Evolutionary conservation across 1,140 invertebrate species (phyloP), one percentile per base, ranked within the genome.

Genomic region (Hyposmocoma kahamanoa): DNA sequence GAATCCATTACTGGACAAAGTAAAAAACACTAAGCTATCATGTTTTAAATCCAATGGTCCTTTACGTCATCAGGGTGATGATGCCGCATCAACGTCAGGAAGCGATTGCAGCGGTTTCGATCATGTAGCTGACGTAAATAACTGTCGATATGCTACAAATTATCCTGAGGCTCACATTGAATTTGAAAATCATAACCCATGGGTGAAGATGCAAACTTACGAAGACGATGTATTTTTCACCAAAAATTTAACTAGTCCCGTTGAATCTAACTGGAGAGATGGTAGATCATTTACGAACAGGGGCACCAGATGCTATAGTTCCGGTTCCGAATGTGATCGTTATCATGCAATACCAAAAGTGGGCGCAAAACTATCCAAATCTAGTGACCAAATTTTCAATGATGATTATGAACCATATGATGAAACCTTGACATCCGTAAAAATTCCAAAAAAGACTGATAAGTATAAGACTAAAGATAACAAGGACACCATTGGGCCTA

Each of bases 11-110:
- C 82, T 92, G 18, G 91, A 93, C 51, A 89, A 90, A 62, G 91
- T 93, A 1, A 92, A 92, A 68, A 92, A 91, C 59, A 92, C 91
- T 6, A 89, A 90, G 64, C 71, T 93, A 26, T 92, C 90, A 3
- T 92, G 91, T 67, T 91, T 92, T 71, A 88, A 88, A 56, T 89
- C 89, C 11, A 85, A 84, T 47, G 81, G 70, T 19, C 72, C 84
- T 32, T 56, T 85, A 22, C 70, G 81, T 11, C 79, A 80, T 39
- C 74, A 73, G n/a, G 85, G 87, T 49, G 86, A 87, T 47, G 86
- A 87, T 46, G 79, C 86, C 15, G 73, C 81, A 3, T 86, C 84
- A 3, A 86, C 86, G 0, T 87, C 86, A 15, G 85, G 82, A 45
- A 87, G 84, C 51, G 85, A 87, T 67, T 90, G 85, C 52, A 87